phyloP scores from a whole-genome alignment of 2,113 vertebrate genomes.

The Climacteris rufus region DNA sequence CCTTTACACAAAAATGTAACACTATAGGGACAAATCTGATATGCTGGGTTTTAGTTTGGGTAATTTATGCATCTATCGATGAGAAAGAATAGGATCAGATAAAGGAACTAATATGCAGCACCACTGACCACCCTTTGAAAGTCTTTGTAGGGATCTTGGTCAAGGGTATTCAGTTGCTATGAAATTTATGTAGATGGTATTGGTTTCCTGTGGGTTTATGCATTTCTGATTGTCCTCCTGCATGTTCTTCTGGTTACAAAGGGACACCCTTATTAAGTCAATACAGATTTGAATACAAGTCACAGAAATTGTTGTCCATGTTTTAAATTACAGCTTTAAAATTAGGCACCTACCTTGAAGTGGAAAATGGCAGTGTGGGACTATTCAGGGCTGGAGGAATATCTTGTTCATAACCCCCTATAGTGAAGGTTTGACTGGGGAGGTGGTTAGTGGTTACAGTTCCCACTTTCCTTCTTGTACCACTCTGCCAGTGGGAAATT shows the following conservation, averaged over 20 bases:
- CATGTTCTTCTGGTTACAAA: not conserved
- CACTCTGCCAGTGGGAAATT: not conserved
- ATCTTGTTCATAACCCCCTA: not conserved
- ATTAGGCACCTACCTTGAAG: not conserved
- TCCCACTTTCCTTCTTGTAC: not conserved
- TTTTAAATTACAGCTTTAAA: not conserved
- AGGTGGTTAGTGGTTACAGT: not conserved
- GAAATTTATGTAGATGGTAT: not conserved
- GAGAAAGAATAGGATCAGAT: accelerated
- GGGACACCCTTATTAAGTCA: not conserved
- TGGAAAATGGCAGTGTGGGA: not conserved
- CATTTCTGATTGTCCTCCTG: not conserved
- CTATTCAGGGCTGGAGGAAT: not conserved
- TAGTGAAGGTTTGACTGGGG: not conserved
- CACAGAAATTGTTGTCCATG: not conserved
- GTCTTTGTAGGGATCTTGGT: not conserved
- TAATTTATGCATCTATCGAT: not conserved
- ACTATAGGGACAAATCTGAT: not conserved
- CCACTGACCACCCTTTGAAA: not conserved
- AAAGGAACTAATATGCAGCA: not conserved
- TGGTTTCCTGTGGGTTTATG: not conserved
- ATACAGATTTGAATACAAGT: not conserved
- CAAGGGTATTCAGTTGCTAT: not conserved
- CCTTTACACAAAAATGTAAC: not conserved
- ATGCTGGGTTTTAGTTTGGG: not conserved